These are phyloP conservation scores for Ceratosolen solmsi DNA, from an alignment of 1,140 invertebrate genomes.

Conservation along the genomic window DNA sequence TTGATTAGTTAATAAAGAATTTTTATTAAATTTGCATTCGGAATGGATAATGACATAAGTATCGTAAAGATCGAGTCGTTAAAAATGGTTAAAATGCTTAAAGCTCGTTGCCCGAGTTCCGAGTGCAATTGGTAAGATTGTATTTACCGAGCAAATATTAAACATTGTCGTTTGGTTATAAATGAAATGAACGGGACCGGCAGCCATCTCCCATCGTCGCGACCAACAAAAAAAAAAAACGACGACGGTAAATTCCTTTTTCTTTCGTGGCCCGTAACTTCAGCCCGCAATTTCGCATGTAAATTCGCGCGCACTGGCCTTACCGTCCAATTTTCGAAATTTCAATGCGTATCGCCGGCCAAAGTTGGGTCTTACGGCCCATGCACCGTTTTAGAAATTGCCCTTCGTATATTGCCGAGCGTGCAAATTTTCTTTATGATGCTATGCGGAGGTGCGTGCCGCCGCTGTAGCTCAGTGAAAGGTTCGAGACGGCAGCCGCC, in stretches of 20 bases:
- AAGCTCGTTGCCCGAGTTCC: too few relatives aligned
- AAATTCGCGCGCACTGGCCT: neutral
- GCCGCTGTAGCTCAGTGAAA: neutral
- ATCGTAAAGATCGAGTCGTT: too few relatives aligned
- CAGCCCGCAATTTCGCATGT: neutral
- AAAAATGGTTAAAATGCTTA: too few relatives aligned
- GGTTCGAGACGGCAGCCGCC: neutral
- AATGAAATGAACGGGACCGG: neutral
- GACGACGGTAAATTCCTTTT: neutral
- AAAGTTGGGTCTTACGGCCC: neutral
- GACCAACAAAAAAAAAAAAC: neutral
- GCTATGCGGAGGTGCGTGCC: neutral
- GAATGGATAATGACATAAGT: too few relatives aligned
- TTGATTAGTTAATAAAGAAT: too few relatives aligned
- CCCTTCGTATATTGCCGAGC: neutral
- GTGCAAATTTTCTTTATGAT: neutral
- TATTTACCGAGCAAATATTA: neutral
- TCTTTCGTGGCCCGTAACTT: neutral
- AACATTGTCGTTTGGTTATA: neutral
- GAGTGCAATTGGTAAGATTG: neutral
- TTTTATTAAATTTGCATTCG: too few relatives aligned
- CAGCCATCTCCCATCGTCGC: neutral
- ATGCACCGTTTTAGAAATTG: conserved; percentile 18
- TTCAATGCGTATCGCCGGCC: neutral
- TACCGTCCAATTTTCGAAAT: conserved; percentile 5